Base-by-base conservation (phyloP, 2,113 vertebrate species). In the Meleagris gallopavo region DNA sequence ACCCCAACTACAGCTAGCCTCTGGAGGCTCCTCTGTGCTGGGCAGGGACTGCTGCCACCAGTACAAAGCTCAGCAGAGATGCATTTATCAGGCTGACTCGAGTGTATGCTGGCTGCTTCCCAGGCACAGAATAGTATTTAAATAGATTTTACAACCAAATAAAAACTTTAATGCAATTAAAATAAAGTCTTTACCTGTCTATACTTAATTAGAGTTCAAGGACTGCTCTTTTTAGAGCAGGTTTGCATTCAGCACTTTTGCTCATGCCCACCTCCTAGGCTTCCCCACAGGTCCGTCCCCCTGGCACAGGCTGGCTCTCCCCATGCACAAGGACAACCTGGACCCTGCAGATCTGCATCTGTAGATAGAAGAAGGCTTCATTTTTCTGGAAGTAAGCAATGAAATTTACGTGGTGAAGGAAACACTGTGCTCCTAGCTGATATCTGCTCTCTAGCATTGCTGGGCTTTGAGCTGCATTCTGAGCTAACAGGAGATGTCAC, bases 401-500 rank as follows among this genome's bases (percentile, higher is more conserved):
- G 75, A n/a, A 61, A n/a, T 14, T 8, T 2, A 22, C 12, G 61
- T 5, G 27, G 34, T 0, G 30, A 27, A 85, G n/a, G 34, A 76
- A 64, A 60, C 27, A 43, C 0, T 1, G 22, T 13, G 83, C 76
- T 69, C 38, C 86, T 20, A 4, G 15, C 17, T 7, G 60, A 3
- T 6, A 7, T 6, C 40, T 11, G 69, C 8, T 2, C 70, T n/a
- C 71, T 34, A 0, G 5, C 43, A 5, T 11, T 27, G 10, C 15
- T 34, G 4, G 14, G 16, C 13, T 73, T 3, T 1, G 64, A 57
- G 82, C 67, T 43, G 89, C 34, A 6, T 22, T 45, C 6, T 22
- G 38, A 74, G 89, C 70, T 0, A 69, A 90, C 95, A 82, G 88
- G 36, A 96, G 96, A 88, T 95, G 97, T 81, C 91, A 93, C 91